Percentiles rank a stretch among this genome's conserved stretches.
Conservation (phyloP, 1,140 invertebrate species). For the Drosophila busckii region DNA sequence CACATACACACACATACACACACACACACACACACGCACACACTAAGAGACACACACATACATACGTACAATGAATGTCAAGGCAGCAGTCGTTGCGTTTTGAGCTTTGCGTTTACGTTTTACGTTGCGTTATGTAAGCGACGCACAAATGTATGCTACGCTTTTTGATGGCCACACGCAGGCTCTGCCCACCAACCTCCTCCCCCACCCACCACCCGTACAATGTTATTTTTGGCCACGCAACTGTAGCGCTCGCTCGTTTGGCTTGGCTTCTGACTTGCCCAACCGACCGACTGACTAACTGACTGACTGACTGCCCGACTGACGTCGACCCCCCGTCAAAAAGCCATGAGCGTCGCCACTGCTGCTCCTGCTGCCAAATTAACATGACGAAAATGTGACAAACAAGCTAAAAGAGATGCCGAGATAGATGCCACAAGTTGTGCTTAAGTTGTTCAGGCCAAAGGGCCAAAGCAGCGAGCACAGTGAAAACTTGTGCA, state of each 20-base stretch:
- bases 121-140: constrained; percentile 63
- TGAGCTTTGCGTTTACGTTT: too few relatives aligned
- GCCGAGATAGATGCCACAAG: not conserved
- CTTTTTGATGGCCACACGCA: constrained; percentile 61
- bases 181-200: constrained; percentile 13
- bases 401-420: constrained; percentile 38
- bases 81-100: constrained; percentile 58
- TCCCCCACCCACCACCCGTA: constrained; percentile 3
- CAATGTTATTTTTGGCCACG: constrained; percentile 54
- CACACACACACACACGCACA: constrained; percentile 1
- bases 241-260: constrained; percentile 13
- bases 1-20: constrained; percentile 11
- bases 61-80: constrained; percentile 54
- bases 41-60: constrained; percentile 4
- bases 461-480: not conserved
- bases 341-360: constrained; percentile 70
- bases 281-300: too few relatives aligned
- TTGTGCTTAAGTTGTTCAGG: constrained; percentile 3
- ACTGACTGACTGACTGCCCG: too few relatives aligned
- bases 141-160: constrained; percentile 73
- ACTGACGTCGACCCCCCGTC: constrained; percentile 49
- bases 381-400: constrained; percentile 73
- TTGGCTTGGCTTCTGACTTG: constrained; percentile 31
- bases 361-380: too few relatives aligned
- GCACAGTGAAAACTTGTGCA: too few relatives aligned